Evolutionary conservation across 2,113 vertebrate genomes (phyloP), one percentile per base, ranked within the genome.

Genomic region (Ctenodactylus gundi): DNA sequence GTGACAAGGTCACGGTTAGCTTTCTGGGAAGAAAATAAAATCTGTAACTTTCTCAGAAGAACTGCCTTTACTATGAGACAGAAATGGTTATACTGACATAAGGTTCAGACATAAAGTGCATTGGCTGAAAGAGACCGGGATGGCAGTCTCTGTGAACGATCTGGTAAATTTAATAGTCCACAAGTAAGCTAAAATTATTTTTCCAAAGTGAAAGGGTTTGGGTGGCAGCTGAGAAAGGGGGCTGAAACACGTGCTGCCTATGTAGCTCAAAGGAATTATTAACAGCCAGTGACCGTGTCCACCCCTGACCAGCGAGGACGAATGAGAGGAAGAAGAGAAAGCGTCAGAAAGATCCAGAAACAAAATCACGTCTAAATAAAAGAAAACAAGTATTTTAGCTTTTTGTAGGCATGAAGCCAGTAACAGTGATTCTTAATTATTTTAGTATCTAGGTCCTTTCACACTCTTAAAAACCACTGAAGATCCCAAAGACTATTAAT

Each of bases 11-110:
- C 64, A 91, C 76, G 21, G 73, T 67, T 90, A 91, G 67, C 51
- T 93, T 85, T 94, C 82, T 76, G 60, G 51, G 64, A 94, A 95
- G 82, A 93, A 96, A 96, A 96, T 93, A 90, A 78, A 90, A 96
- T 60, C 58, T 93, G 12, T 75, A 82, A 93, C 39, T 94, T 95
- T 81, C 25, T 25, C 82, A 75, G 62, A 14, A 88, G 39, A 77
- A 85, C 15, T 82, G 39, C 17, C 27, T 85, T 90, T 90, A 51
- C 31, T 88, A 97, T 55, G 36, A 81, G n/a, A 13, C 46, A 57
- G 46, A 72, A 88, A 87, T 51, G 53, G 64, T 93, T 62, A 85
- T 64, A 41, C 10, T 84, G 55, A 88, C 39, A 64, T 78, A 93
- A 84, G 8, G 31, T 90, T 70, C 44, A 65, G 60, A 49, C 31